A percentile compares a stretch with the other conserved stretches of the same genome.
These are phyloP conservation scores for Frieseomelitta varia DNA, from an alignment of 1,140 invertebrate genomes.

Conservation along the genomic window DNA sequence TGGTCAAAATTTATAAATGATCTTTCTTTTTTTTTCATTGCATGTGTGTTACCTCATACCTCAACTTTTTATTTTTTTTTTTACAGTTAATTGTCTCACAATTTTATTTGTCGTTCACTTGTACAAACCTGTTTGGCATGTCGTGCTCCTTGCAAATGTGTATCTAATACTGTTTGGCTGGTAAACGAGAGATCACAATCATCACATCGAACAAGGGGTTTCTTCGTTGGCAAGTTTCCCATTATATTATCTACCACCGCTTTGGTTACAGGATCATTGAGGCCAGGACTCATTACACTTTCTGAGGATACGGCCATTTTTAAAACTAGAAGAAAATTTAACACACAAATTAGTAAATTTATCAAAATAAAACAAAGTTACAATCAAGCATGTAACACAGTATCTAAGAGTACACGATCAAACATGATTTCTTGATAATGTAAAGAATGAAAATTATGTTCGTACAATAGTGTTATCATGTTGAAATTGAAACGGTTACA, in stretches of 20 bases:
- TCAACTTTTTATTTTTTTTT: neutral
- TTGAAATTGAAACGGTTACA: neutral
- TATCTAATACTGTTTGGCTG: conserved; percentile 81
- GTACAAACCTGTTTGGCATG: conserved; percentile 82
- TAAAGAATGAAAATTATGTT: neutral
- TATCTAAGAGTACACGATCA: too few species aligned
- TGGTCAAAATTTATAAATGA: neutral
- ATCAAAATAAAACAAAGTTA: neutral
- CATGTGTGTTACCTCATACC: neutral
- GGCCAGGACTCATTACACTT: conserved; percentile 57
- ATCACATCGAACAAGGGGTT: conserved; percentile 79
- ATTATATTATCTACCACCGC: conserved; percentile 83
- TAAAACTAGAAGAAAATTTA: conserved; percentile 35
- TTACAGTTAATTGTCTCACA: neutral
- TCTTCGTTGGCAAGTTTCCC: conserved; percentile 81
- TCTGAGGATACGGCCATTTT: conserved; percentile 65
- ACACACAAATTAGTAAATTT: neutral
- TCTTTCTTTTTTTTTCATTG: neutral
- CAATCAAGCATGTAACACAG: neutral
- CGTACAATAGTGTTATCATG: neutral
- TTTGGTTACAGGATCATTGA: conserved; percentile 81
- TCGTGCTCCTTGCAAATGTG: conserved; percentile 82
- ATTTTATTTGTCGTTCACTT: neutral
- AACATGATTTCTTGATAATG: neutral
- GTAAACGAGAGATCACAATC: conserved; percentile 82